Percentiles rank a stretch among this genome's conserved stretches.
Evolutionary conservation across 2,888 invertebrate species (phyloP).

Genomic region (Aphidius colemani): DNA sequence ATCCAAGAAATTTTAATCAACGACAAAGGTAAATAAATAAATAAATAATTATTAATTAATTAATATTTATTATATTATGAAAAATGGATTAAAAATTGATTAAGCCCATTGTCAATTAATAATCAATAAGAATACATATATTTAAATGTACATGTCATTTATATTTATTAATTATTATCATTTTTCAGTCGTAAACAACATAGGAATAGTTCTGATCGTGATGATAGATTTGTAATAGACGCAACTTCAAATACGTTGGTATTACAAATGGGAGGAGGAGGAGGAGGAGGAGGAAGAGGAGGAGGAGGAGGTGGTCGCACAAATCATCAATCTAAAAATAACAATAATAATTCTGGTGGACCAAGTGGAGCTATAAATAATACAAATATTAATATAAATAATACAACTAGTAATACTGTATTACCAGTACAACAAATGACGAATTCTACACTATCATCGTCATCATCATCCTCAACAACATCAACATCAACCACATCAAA

Average conservation of each 20-base stretch:
- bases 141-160: not conserved
- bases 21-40: conserved; percentile 52
- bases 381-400: conserved; percentile 1
- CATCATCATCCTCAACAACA: conserved; percentile 12
- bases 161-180: too few species aligned
- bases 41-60: not conserved
- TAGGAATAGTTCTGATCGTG: conserved; percentile 54
- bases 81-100: not conserved
- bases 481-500: not conserved
- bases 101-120: too few species aligned
- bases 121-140: not conserved
- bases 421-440: conserved; percentile 47
- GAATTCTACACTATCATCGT: conserved; percentile 7
- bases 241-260: too few species aligned
- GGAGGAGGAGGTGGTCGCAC: conserved; percentile 52
- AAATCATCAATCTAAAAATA: conserved; percentile 48
- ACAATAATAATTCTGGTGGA: conserved; percentile 32
- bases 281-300: conserved; percentile 50
- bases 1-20: conserved; percentile 58
- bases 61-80: not conserved
- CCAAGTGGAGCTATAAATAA: conserved; percentile 29
- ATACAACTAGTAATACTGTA: conserved; percentile 27
- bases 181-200: conserved; percentile 51
- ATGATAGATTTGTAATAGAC: conserved; percentile 24
- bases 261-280: conserved; percentile 29